These are phyloP conservation scores for Triplophysa rosa DNA, from an alignment of 2,113 vertebrate species.

Conservation along the genomic window DNA sequence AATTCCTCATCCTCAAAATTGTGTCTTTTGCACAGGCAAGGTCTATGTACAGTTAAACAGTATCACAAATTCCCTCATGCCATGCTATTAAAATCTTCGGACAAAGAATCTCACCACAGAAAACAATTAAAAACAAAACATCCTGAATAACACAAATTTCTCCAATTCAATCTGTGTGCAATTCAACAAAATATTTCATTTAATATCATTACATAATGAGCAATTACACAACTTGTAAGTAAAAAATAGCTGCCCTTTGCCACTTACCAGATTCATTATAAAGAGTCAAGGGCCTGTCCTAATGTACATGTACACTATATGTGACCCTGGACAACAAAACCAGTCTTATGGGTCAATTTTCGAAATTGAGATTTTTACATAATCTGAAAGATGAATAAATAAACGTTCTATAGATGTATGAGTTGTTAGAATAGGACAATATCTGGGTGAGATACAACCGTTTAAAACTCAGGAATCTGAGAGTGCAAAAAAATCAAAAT, in stretches of 20 bases:
- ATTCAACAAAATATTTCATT: background rate
- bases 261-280: background rate
- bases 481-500: too few species aligned
- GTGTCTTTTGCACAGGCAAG: background rate
- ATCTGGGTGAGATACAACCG: too few species aligned
- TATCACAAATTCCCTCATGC: background rate
- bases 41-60: constrained; percentile 1
- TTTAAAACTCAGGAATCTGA: too few species aligned
- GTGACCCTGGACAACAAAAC: too few species aligned
- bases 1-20: background rate
- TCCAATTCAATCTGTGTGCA: background rate
- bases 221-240: constrained; percentile 1
- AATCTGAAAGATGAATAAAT: too few species aligned
- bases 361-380: too few species aligned
- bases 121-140: background rate
- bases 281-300: constrained; percentile 7
- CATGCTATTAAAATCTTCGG: constrained; percentile 3
- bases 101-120: background rate
- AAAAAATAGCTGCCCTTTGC: constrained; percentile 38
- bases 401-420: too few species aligned
- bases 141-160: background rate
- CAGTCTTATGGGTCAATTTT: too few species aligned
- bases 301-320: background rate
- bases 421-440: too few species aligned
- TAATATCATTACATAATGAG: background rate